Evolutionary conservation across 2,888 invertebrate genomes (phyloP).

Genomic region (Luffia ferchaultella): DNA sequence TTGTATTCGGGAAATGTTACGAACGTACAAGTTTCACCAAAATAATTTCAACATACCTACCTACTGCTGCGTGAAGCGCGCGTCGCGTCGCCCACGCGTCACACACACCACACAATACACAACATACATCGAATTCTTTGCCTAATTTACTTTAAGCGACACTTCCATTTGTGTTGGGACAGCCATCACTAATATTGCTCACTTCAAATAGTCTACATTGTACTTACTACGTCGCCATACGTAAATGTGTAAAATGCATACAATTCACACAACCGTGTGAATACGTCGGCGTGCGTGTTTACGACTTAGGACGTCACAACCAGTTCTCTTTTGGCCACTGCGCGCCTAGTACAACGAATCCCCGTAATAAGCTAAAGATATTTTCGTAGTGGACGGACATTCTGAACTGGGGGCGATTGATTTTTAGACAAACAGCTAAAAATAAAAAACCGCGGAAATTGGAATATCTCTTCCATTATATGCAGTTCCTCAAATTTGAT

Average conservation of each 20-base stretch:
- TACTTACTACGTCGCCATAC: constrained; percentile 11
- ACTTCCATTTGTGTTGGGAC: no score
- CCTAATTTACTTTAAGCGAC: no score
- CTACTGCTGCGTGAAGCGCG: background rate
- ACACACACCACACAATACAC: background rate
- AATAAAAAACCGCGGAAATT: no score
- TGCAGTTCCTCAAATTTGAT: no score
- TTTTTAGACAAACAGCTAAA: no score
- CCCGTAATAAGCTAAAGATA: constrained; percentile 64
- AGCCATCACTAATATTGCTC: no score
- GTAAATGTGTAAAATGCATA: constrained; percentile 27
- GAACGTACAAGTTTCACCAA: background rate
- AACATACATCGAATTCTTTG: no score
- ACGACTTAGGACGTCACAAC: constrained; percentile 38
- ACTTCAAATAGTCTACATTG: background rate
- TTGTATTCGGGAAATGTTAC: background rate
- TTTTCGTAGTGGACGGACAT: no score
- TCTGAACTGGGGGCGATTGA: no score
- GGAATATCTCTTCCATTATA: no score
- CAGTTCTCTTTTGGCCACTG: constrained; percentile 45
- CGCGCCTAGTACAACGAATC: constrained; percentile 53
- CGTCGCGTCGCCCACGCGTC: background rate
- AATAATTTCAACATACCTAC: background rate
- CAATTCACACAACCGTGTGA: constrained; percentile 15
- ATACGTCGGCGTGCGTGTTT: background rate